Conservation (phyloP, 2,113 vertebrate genomes). For the Hippopotamus amphibius region DNA sequence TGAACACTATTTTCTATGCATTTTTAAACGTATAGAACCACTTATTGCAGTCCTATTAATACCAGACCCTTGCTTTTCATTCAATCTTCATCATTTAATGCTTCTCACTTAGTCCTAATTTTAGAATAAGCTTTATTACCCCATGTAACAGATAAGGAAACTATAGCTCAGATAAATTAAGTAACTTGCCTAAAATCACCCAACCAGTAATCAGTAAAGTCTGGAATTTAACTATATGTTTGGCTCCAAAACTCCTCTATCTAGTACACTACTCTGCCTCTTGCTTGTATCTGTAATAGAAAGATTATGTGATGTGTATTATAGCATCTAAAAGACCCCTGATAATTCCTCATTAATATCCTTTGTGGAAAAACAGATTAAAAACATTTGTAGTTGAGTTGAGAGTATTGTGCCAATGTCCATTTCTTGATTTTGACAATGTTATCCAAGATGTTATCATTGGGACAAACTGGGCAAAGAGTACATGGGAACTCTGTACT, state of each 20-base stretch:
- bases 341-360: not conserved
- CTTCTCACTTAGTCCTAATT: slow-evolving; percentile 9
- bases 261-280: not conserved
- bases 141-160: not conserved
- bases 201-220: not conserved
- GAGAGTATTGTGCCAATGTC: not conserved
- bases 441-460: not conserved
- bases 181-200: not conserved
- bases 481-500: not conserved
- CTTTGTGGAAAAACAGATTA: slow-evolving; percentile 16
- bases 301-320: not conserved
- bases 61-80: not conserved
- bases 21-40: not conserved
- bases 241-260: not conserved
- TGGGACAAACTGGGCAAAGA: not conserved
- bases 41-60: not conserved
- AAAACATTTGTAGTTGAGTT: not conserved
- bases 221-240: not conserved
- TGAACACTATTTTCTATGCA: not conserved
- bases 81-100: not conserved
- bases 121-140: not conserved
- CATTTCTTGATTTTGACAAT: slow-evolving; percentile 41
- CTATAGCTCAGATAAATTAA: not conserved
- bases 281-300: not conserved
- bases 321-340: not conserved